Evolutionary conservation across 2,888 invertebrate genomes (phyloP).

Genomic region (Phaonia tiefii): DNA sequence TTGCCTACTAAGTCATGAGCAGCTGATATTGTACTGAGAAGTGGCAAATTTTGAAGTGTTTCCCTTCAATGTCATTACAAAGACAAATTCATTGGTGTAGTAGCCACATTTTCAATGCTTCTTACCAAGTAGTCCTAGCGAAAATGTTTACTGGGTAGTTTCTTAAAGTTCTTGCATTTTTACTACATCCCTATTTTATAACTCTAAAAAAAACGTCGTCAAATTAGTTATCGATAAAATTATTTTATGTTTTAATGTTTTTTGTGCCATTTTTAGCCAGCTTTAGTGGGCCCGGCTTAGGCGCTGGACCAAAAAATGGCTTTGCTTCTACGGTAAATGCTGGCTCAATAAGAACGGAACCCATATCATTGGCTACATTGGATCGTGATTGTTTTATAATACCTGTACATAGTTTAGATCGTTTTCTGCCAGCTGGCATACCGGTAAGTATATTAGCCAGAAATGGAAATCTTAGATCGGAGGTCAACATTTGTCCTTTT

Average conservation of each 20-base stretch:
- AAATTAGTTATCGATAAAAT: slow-evolving; percentile 15
- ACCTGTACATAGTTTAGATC: slow-evolving; percentile 92
- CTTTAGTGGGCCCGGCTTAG: slow-evolving; percentile 12
- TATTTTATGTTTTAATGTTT: not conserved
- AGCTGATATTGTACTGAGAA: too few relatives aligned
- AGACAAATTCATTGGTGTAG: too few relatives aligned
- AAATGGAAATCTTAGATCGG: not conserved
- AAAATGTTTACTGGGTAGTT: too few relatives aligned
- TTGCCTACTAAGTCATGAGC: too few relatives aligned
- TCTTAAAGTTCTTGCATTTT: too few relatives aligned
- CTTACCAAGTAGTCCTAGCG: too few relatives aligned
- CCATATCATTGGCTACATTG: slow-evolving; percentile 89
- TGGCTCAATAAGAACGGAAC: slow-evolving; percentile 82
- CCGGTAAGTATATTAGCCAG: slow-evolving; percentile 82
- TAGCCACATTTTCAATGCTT: too few relatives aligned
- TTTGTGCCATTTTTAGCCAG: slow-evolving; percentile 73
- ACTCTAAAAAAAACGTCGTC: slow-evolving; percentile 17
- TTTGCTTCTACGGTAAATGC: slow-evolving; percentile 46
- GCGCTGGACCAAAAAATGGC: slow-evolving; percentile 45
- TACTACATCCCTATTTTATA: too few relatives aligned
- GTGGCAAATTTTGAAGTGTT: too few relatives aligned
- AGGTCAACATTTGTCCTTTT: not conserved
- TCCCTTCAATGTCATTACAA: too few relatives aligned
- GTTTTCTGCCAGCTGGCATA: slow-evolving; percentile 94
- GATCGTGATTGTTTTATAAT: slow-evolving; percentile 96